Base-by-base conservation (phyloP, 2,113 vertebrate genomes). In the Bettongia penicillata region DNA sequence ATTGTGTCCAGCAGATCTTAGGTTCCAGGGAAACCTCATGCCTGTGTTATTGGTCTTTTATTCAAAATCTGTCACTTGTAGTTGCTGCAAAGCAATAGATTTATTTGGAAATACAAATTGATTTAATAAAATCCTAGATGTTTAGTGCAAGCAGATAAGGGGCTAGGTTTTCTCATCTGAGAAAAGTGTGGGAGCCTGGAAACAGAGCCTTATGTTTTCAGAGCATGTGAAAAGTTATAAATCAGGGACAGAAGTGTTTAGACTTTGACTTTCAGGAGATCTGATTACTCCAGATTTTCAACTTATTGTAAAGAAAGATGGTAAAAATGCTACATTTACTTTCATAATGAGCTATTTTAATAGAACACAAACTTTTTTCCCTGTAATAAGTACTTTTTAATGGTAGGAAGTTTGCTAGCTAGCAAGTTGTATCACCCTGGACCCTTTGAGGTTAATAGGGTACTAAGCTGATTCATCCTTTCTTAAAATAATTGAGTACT, bases 401-500 rank as follows among this genome's bases (percentile, higher is more conserved):
- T 91, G 28, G 52, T 50, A 90, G 14, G 93, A 96, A 94, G 49
- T 93, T 97, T 92, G 23, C 94, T 95, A 95, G 91, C 94, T 93
- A 95, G 84, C 51, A 96, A 57, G 53, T 84, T 95, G 31, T 93
- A 93, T 53, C 52, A 53, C n/a, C 43, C 43, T 93, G n/a, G 3
- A 50, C 52, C 8, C 57, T 92, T 55, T 25, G 94, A 95, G 90
- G 89, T 96, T 96, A 96, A 95, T 95, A 95, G n/a, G 31, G 8
- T 93, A 89, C 53, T 89, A 92, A 89, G 94, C 89, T 95, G 90
- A 95, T 94, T 94, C 93, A 92, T 91, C 93, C 91, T 91, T 95
- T 93, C 91, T 90, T 92, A 55, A 96, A 95, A 96, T 93, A 95
- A 96, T 94, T 97, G 92, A 96, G 90, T 97, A 89, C 37, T 93